Base-by-base conservation (phyloP, 2,113 vertebrate species). In the Laterallus jamaicensis region DNA sequence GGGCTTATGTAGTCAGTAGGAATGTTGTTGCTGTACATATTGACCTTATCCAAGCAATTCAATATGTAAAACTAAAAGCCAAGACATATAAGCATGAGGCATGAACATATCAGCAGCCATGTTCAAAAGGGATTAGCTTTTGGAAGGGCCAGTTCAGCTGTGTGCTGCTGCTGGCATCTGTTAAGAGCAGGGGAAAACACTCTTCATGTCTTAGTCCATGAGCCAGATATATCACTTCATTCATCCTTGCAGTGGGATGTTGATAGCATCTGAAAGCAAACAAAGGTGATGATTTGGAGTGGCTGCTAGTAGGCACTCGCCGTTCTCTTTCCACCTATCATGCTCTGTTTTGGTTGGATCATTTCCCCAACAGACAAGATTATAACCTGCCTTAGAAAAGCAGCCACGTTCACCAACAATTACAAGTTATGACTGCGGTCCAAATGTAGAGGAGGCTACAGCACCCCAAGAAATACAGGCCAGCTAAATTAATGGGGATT, bases 191-290 rank as follows among this genome's bases (percentile, higher is more conserved):
- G 17, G 90, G 88, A 94, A 97, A 97, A 94, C 90, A 50, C 73
- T 93, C 86, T 86, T 95, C 95, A 88, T 75, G 82, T 91, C 85
- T 86, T 83, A 90, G 80, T 88, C 95, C 44, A 44, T 49, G 82
- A 94, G 93, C 96, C 95, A 96, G 96, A 95, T 89, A 39, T 96
- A 86, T 92, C 95, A 97, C 93, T 96, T 95, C 96, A 95, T 96
- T 96, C 90, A 96, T 96, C 82, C 80, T 93, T 90, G 69, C 5
- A 24, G 90, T 81, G 82, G 92, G 88, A 96, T 84, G 88, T 82
- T 96, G 95, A 97, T 96, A 96, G 78, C 82, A 95, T 97, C 96
- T 93, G 82, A 96, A 97, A 95, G 95, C 92, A 97, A 96, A 97
- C 92, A 90, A 95, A 95, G 92, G 96, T 95, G 93, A 93, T 94